phyloP scores from a whole-genome alignment of 2,797 vertebrate genomes.

The Spondyliosoma cantharus region DNA sequence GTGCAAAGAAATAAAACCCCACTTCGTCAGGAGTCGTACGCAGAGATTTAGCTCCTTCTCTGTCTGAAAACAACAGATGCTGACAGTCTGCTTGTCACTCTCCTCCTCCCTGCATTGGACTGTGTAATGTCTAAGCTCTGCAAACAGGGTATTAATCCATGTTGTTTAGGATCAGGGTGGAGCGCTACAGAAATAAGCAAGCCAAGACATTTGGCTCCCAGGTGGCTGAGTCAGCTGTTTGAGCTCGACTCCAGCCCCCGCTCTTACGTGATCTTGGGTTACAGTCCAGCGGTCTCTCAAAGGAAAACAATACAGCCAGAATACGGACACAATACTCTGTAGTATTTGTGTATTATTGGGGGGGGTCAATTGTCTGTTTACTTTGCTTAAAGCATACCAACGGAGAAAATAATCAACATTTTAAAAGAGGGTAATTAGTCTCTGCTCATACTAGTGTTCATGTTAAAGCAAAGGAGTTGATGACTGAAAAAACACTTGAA shows the following conservation, averaged over 20 bases:
- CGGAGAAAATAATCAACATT: conserved; percentile 28
- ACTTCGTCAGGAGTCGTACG: conserved; percentile 37
- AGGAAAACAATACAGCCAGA: conserved; percentile 44
- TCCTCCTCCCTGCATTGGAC: conserved; percentile 21
- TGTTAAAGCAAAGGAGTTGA: not conserved
- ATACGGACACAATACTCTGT: conserved; percentile 21
- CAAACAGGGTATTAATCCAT: conserved; percentile 59
- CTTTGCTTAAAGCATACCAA: conserved; percentile 17
- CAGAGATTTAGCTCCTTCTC: conserved; percentile 31
- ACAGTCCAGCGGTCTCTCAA: conserved; percentile 42
- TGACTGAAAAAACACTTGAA: not conserved
- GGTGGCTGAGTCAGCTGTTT: conserved; percentile 81
- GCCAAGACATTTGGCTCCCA: conserved; percentile 78
- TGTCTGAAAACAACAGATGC: conserved; percentile 33
- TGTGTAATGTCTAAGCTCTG: conserved; percentile 52
- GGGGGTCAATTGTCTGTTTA: conserved; percentile 33
- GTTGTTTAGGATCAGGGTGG: conserved; percentile 75
- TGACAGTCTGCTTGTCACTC: conserved; percentile 29
- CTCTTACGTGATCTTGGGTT: conserved; percentile 63
- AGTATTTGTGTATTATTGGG: conserved; percentile 22
- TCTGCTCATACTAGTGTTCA: not conserved
- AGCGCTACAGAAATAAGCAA: conserved; percentile 69
- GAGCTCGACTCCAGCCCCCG: conserved; percentile 50
- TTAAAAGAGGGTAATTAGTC: conserved; percentile 14
- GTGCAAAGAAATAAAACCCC: conserved; percentile 29